Base-by-base conservation (phyloP, 2,888 invertebrate species). In the Alentia gelatinosa region DNA sequence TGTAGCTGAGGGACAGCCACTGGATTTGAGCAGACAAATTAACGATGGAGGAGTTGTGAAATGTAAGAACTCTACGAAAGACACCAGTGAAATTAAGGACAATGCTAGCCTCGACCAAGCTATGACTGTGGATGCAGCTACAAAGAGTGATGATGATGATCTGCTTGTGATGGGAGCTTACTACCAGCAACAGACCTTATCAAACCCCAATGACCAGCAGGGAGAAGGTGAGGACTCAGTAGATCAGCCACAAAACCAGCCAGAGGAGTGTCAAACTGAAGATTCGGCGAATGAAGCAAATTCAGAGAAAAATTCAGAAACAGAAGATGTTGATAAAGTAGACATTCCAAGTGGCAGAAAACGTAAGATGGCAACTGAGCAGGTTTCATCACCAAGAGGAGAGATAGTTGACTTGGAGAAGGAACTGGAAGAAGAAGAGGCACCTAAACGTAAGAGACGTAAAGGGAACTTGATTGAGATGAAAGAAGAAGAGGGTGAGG, bases 121-220 rank as follows among this genome's bases (percentile, higher is more conserved):
- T 39, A 5, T 26, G 4, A 37, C 39, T 40, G 39, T 37, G 3
- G 40, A 23, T n/a, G 83, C 1, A 40, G 39, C 35, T 35, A 30
- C 7, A 30, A 39, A 7, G 23, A 19, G 23, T 40, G 86, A 86
- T 30, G 47, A 47, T 30, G 86, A 86, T 47, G 86, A 86, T 47
- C 33, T 86, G 40, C 0, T 86, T 12, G 86, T 47, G 1, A 86
- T 86, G 86, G 86, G 86, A 26, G 86, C 86, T 33, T 86, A 86
- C 30, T 86, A 86, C 47, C 35, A 79, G 9, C 79, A 79, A 39
- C 3, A 79, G 37, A 7, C 33, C 4, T 1, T 23, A 9, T 39
- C 15, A 5, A 15, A 79, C 35, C 79, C 79, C 79, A 79, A 74
- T 47, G 9, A 47, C 9, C 47, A 47, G 47, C 9, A 47, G 19